phyloP scores from a whole-genome alignment of 2,113 vertebrate genomes.

The Xenopus laevis region DNA sequence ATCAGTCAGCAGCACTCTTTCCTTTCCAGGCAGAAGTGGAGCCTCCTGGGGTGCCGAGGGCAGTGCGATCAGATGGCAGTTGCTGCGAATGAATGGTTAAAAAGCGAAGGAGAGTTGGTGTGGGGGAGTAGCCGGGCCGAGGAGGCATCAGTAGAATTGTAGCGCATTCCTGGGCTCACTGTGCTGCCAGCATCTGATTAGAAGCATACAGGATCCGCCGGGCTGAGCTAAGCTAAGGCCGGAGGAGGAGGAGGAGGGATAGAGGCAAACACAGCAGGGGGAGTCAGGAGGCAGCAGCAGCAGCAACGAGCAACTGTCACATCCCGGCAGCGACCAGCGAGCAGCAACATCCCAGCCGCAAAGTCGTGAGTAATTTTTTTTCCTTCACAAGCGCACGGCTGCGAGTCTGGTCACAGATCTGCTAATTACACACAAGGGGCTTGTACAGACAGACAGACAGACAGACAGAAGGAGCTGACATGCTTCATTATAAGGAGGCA shows the following conservation, averaged over 20 bases:
- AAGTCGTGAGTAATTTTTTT: slow-evolving; percentile 44
- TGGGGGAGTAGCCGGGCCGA: slow-evolving; percentile 71
- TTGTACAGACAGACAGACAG: slow-evolving; percentile 30
- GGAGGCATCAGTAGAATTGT: slow-evolving; percentile 66
- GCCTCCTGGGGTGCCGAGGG: neutral
- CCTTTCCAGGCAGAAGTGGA: no score
- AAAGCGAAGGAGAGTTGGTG: neutral
- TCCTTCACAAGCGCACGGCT: rapidly evolving
- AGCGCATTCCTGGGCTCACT: slow-evolving; percentile 72
- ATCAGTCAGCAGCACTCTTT: no score
- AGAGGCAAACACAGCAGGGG: neutral
- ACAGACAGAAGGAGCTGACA: no score
- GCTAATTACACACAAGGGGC: slow-evolving; percentile 28
- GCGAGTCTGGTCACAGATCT: neutral
- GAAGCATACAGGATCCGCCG: slow-evolving; percentile 60
- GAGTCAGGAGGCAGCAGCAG: neutral
- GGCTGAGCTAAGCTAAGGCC: slow-evolving; percentile 28
- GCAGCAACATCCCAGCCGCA: neutral
- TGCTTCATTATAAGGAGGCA: no score
- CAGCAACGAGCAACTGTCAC: slow-evolving; percentile 17
- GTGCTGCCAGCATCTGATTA: slow-evolving; percentile 81
- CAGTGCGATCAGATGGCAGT: neutral
- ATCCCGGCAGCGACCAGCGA: neutral
- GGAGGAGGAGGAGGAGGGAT: slow-evolving; percentile 15
- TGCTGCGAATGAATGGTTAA: slow-evolving; percentile 66